Percentiles rank a stretch among this genome's conserved stretches.
phyloP scores from a whole-genome alignment of 1,140 invertebrate genomes.

The Wasmannia auropunctata region DNA sequence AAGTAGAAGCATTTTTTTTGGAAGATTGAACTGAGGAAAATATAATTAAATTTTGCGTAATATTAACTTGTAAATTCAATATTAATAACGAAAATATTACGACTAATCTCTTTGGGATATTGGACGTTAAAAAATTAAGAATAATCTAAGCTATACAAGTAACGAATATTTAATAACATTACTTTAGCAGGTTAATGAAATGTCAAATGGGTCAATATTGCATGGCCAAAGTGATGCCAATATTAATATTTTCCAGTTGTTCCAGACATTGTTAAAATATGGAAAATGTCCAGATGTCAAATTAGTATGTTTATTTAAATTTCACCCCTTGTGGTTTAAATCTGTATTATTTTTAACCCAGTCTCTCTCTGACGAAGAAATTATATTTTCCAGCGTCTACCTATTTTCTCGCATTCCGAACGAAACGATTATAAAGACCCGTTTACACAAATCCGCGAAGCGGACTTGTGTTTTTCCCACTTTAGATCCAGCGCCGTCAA shows the following conservation, averaged over 20 bases:
- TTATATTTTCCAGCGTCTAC: neutral
- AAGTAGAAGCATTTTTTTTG: neutral
- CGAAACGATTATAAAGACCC: neutral
- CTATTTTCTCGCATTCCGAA: neutral
- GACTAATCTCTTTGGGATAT: neutral
- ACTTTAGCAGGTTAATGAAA: neutral
- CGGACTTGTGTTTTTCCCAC: neutral
- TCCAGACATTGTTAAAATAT: neutral
- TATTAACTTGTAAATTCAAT: neutral
- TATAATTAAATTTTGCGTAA: neutral
- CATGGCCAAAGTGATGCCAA: neutral
- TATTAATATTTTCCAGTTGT: neutral
- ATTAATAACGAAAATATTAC: neutral
- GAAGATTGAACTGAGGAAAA: neutral
- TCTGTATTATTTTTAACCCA: neutral
- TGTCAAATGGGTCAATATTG: neutral
- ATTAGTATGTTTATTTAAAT: neutral
- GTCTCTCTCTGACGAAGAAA: neutral
- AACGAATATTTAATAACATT: neutral
- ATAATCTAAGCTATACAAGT: neutral
- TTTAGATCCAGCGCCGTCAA: neutral
- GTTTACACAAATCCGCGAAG: conserved; percentile 10
- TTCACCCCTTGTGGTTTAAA: neutral
- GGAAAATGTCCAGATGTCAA: neutral
- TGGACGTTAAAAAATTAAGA: neutral